phyloP scores from a whole-genome alignment of 2,888 invertebrate genomes.

The Drosophila setosimentum region DNA sequence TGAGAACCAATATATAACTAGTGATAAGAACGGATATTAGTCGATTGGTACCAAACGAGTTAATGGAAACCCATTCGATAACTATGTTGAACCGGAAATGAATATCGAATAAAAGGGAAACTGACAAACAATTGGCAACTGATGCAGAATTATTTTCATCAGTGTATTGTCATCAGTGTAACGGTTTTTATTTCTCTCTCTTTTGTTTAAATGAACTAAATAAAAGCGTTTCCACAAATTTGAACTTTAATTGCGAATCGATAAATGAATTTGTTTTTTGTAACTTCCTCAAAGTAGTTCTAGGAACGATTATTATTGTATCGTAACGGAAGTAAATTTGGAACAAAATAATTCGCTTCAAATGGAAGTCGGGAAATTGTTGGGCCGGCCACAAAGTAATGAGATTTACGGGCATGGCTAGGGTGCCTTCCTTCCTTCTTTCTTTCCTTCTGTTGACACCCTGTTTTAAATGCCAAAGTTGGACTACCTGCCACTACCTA shows the following conservation, averaged over 20 bases:
- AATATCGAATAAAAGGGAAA: background rate
- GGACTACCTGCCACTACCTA: background rate
- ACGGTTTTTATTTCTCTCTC: background rate
- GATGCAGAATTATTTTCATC: too few relatives aligned
- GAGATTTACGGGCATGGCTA: background rate
- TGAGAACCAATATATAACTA: background rate
- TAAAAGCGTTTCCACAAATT: background rate
- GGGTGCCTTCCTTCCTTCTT: too few relatives aligned
- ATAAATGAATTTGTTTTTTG: background rate
- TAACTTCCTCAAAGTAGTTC: background rate
- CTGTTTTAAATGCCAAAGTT: background rate
- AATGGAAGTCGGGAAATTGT: background rate
- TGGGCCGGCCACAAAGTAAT: too few relatives aligned
- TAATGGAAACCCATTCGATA: background rate
- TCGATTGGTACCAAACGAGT: background rate
- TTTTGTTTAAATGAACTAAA: background rate
- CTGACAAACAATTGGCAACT: background rate
- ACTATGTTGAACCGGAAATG: background rate
- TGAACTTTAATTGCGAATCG: background rate
- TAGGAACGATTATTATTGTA: background rate
- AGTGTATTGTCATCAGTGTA: too few relatives aligned
- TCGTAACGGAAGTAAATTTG: background rate
- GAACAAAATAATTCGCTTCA: background rate
- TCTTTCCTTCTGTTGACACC: conserved; percentile 1
- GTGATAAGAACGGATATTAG: background rate